These are phyloP conservation scores for Teleogryllus occipitalis DNA, from an alignment of 1,140 invertebrate genomes.

Conservation along the genomic window DNA sequence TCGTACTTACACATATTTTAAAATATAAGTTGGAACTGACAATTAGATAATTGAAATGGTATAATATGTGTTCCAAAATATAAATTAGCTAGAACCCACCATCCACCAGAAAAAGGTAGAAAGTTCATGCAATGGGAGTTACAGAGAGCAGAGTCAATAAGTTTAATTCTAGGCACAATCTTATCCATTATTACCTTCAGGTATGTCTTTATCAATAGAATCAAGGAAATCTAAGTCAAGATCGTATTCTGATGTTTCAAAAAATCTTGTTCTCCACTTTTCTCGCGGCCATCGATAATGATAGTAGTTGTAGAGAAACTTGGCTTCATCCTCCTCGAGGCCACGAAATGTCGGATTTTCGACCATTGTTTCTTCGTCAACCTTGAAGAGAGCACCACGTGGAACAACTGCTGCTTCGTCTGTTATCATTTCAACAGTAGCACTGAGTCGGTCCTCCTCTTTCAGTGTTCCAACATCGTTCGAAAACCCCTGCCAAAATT, in stretches of 20 bases:
- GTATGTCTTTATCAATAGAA: slow-evolving; percentile 55
- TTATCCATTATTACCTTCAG: slow-evolving; percentile 36
- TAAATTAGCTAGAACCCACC: too few species aligned
- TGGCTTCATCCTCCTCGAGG: slow-evolving; percentile 46
- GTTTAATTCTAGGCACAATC: not conserved
- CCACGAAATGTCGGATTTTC: slow-evolving; percentile 61
- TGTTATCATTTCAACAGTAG: slow-evolving; percentile 56
- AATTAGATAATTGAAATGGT: too few species aligned
- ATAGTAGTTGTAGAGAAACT: slow-evolving; percentile 54
- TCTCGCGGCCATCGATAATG: slow-evolving; percentile 55
- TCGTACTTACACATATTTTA: too few species aligned
- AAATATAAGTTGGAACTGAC: too few species aligned
- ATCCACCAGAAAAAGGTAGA: too few species aligned
- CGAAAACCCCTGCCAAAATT: slow-evolving; percentile 12
- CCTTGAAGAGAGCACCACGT: slow-evolving; percentile 58
- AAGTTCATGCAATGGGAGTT: too few species aligned
- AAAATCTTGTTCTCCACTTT: slow-evolving; percentile 61
- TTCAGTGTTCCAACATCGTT: slow-evolving; percentile 42
- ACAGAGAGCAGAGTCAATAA: not conserved
- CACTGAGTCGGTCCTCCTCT: slow-evolving; percentile 65
- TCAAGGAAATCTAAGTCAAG: slow-evolving; percentile 70
- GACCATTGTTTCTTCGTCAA: slow-evolving; percentile 50
- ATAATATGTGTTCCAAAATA: too few species aligned
- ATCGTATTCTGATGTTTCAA: slow-evolving; percentile 59
- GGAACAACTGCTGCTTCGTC: slow-evolving; percentile 60